A percentile compares a stretch with the other conserved stretches of the same genome.
These are phyloP conservation scores for Cephus runcator DNA, from an alignment of 2,888 invertebrate genomes.

Conservation along the genomic window DNA sequence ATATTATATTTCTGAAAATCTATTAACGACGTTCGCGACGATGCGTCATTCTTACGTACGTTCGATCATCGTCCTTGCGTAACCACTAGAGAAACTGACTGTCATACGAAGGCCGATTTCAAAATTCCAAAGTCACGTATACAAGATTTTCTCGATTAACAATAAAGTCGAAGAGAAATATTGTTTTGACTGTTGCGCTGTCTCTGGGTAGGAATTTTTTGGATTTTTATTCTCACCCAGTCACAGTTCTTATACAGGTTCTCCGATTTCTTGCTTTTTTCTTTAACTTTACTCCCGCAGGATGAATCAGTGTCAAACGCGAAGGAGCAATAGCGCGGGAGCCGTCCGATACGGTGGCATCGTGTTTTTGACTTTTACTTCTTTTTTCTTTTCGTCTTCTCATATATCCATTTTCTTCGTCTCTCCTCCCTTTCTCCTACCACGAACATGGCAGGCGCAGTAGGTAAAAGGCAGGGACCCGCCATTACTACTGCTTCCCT, in stretches of 20 bases:
- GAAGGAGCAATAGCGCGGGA: background rate
- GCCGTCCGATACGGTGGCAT: constrained; percentile 11
- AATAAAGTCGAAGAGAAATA: background rate
- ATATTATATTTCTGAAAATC: background rate
- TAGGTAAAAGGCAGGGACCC: background rate
- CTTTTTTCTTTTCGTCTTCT: background rate
- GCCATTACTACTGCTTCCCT: background rate
- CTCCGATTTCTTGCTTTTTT: background rate
- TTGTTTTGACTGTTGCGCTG: background rate
- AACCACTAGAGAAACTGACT: background rate
- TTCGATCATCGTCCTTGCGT: constrained; percentile 19
- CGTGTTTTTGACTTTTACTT: constrained; percentile 12
- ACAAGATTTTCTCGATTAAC: background rate
- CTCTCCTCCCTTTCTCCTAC: background rate
- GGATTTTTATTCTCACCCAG: background rate
- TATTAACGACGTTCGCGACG: background rate
- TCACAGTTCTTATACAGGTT: background rate
- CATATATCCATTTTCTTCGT: background rate
- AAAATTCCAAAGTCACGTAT: background rate
- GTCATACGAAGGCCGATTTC: background rate
- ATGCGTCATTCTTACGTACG: background rate
- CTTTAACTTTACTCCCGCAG: background rate
- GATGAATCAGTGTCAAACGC: background rate
- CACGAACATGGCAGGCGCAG: background rate
- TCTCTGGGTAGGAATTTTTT: background rate